Base-by-base conservation (phyloP, 2,797 vertebrate species). In the Sebastes nivosus region DNA sequence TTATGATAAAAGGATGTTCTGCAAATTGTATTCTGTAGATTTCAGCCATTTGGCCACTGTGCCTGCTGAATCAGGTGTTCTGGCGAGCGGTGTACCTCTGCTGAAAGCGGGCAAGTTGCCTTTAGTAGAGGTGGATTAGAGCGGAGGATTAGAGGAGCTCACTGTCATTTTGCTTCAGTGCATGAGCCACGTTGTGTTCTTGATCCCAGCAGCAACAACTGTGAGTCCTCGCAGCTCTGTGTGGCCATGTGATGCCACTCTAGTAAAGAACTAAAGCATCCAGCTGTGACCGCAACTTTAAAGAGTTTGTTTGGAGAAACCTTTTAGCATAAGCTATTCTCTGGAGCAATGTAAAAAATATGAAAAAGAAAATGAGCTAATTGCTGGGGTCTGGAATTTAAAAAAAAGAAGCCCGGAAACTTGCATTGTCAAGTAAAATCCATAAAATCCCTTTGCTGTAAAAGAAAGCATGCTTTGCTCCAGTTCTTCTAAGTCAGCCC, bases 21-120 rank as follows among this genome's bases (percentile, higher is more conserved):
- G 76, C 30, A 77, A 29, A 61, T 87, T 81, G 59, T 76, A 60
- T 75, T 46, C 58, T 12, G 36, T 57, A 13, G 50, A 83, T 87
- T 82, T 79, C 75, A 73, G 70, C 79, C 69, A 36, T 71, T 79
- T 87, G 88, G 84, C 85, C 2, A 22, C 58, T 6, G 55, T 11
- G 75, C 72, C 69, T 84, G 75, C 89, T 90, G 87, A 89, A 72
- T 92, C 83, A 91, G 85, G 77, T 86, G 79, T 80, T 82, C 72
- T 82, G 86, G 79, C 27, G 10, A 78, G 72, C 7, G 7, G 3
- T 25, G 82, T 30, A 59, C 80, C 75, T 82, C 79, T 50, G 71
- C 75, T 75, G 63, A 89, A 78, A 76, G 81, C 57, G 25, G 70
- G 64, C 65, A 20, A 81, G 67, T 79, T 83, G 82, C 79, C 70